Conservation (phyloP, 2,888 invertebrate genomes). For the Entomobrya multifasciata region DNA sequence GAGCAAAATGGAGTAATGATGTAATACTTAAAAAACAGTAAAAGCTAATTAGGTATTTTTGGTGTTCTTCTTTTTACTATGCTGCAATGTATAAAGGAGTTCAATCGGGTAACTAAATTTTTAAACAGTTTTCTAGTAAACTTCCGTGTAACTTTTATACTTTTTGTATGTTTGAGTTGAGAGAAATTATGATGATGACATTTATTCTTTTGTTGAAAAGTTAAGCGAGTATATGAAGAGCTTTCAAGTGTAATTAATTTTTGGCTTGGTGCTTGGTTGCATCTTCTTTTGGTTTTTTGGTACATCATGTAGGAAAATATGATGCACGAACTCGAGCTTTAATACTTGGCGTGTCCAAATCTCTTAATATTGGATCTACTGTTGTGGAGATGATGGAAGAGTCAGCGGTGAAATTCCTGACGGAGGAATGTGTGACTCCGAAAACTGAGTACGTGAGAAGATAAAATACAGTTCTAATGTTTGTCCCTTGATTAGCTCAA, state of each 20-base stretch:
- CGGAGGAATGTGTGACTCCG: slow-evolving; percentile 80
- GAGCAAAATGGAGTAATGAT: neutral
- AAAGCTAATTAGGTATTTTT: slow-evolving; percentile 45
- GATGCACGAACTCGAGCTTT: slow-evolving; percentile 85
- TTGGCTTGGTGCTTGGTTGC: slow-evolving; percentile 35
- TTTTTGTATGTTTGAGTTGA: neutral
- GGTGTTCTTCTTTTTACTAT: slow-evolving; percentile 40
- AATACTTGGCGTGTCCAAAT: slow-evolving; percentile 83
- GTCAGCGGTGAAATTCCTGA: slow-evolving; percentile 83
- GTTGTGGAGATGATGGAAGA: slow-evolving; percentile 84
- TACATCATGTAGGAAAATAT: slow-evolving; percentile 83
- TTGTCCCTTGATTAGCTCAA: slow-evolving; percentile 4
- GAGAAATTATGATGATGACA: neutral
- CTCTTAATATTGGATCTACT: slow-evolving; percentile 82
- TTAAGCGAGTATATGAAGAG: slow-evolving; percentile 47
- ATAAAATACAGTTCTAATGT: neutral
- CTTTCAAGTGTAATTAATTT: slow-evolving; percentile 45
- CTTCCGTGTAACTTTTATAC: neutral
- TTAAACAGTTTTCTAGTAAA: neutral
- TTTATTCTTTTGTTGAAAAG: neutral
- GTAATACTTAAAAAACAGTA: neutral
- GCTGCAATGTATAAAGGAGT: slow-evolving; percentile 72
- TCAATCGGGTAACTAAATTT: slow-evolving; percentile 72
- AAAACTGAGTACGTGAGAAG: slow-evolving; percentile 75
- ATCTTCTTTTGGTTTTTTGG: neutral